Percentiles rank a stretch among this genome's conserved stretches.
Evolutionary conservation across 2,888 invertebrate species (phyloP).

Genomic region (Octonoba sinensis): DNA sequence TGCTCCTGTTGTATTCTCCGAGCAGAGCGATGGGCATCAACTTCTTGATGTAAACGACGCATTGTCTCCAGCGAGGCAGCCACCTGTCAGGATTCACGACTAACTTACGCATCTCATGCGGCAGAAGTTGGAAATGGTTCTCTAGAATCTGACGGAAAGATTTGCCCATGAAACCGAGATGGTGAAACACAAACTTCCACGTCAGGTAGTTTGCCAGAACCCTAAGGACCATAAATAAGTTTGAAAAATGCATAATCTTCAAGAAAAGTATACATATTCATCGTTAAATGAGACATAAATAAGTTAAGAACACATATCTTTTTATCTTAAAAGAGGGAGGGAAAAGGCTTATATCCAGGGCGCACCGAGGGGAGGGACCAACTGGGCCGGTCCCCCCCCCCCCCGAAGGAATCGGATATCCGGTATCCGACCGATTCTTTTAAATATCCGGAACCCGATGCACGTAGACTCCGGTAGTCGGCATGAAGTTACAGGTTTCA

Average conservation of each 20-base stretch:
- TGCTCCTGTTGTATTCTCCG: slow-evolving; percentile 10
- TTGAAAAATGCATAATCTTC: slow-evolving; percentile 21
- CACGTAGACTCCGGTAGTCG: too few species aligned
- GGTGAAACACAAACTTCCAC: slow-evolving; percentile 42
- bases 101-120: background rate
- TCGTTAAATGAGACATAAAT: too few species aligned
- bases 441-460: too few species aligned
- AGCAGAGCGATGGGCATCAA: slow-evolving; percentile 38
- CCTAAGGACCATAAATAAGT: slow-evolving; percentile 2
- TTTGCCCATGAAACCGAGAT: slow-evolving; percentile 39
- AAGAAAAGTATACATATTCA: background rate
- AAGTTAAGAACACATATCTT: too few species aligned
- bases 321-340: too few species aligned
- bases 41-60: slow-evolving; percentile 37
- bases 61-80: slow-evolving; percentile 44
- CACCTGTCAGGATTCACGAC: slow-evolving; percentile 24
- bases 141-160: slow-evolving; percentile 38
- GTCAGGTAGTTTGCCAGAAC: slow-evolving; percentile 43
- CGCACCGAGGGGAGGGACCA: too few species aligned
- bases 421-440: too few species aligned
- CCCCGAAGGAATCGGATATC: too few species aligned
- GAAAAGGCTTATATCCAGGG: too few species aligned
- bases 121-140: slow-evolving; percentile 11
- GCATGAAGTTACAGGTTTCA: too few species aligned
- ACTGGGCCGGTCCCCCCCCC: too few species aligned